Base-by-base conservation (phyloP, 2,797 vertebrate genomes). In the Rachycentron canadum region DNA sequence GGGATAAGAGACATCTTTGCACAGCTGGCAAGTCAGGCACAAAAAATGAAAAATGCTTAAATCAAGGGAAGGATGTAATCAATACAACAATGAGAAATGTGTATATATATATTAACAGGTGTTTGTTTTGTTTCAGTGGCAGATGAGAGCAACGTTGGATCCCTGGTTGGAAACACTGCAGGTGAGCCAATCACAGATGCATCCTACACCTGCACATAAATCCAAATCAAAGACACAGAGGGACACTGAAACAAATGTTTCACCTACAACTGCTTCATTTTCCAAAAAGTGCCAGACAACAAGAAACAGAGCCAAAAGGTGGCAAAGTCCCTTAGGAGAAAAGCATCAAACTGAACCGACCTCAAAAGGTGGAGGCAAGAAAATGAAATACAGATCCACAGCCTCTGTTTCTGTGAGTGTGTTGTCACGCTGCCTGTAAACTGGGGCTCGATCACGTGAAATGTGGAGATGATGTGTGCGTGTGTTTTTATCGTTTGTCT, bases 81-180 rank as follows among this genome's bases (percentile, higher is more conserved):
- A 21, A 11, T 9, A 16, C 11, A 13, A 25, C 19, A 36, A 25
- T 16, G 21, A 3, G 21, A 26, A 25, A 26, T n/a, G 13, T 55
- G 3, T 73, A 25, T 7, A 13, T n/a, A 3, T 38, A 12, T 55
- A 17, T 69, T 75, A 67, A 89, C 65, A 5, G 25, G 16, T 23
- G 6, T 80, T 75, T 72, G 25, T 76, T 78, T 60, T 77, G 30
- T 88, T 92, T 73, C 83, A 93, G 92, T 93, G 78, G 88, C 89
- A 36, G 92, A 94, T 60, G 92, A 93, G 82, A 87, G 89, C 88
- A 92, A 90, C 62, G 56, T 89, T 0, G 86, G 82, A 74, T 82
- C 88, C 0, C 47, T 85, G 64, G 76, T 19, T 2, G 73, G 71
- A 77, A 82, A 55, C 81, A 32, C 57, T 32, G 56, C 87, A 86